These are phyloP conservation scores for Venustoraphidia nigricollis DNA, from an alignment of 2,888 invertebrate genomes.

Conservation along the genomic window DNA sequence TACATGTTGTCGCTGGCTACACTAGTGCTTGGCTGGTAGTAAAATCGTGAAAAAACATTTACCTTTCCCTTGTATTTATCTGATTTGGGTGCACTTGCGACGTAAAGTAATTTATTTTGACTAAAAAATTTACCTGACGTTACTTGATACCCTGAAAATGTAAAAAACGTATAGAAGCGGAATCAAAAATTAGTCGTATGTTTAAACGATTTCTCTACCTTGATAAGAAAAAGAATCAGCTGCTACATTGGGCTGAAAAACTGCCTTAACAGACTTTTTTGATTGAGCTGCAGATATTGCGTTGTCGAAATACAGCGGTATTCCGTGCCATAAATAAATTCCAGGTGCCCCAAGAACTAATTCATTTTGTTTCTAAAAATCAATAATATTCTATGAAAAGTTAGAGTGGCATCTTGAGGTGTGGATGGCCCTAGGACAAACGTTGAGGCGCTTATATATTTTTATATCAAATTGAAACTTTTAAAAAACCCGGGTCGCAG, in stretches of 20 bases:
- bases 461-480: too few relatives aligned
- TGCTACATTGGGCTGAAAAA: constrained; percentile 12
- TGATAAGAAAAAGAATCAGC: constrained; percentile 32
- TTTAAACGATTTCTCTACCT: constrained; percentile 21
- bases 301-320: constrained; percentile 11
- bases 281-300: too few relatives aligned
- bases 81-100: constrained; percentile 36
- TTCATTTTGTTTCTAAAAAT: constrained; percentile 14
- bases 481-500: too few relatives aligned
- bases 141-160: constrained; percentile 34
- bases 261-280: too few relatives aligned
- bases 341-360: constrained; percentile 44
- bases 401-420: too few relatives aligned
- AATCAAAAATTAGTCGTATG: constrained; percentile 9
- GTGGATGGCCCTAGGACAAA: too few relatives aligned
- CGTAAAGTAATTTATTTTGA: constrained; percentile 25
- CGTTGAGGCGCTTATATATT: too few relatives aligned
- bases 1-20: too few relatives aligned
- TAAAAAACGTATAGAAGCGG: background rate
- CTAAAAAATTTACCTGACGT: constrained; percentile 33
- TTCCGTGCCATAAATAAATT: constrained; percentile 41
- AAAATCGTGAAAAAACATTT: background rate
- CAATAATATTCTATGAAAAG: too few relatives aligned
- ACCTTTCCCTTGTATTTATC: constrained; percentile 21
- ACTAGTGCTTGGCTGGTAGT: too few relatives aligned